Evolutionary conservation across 1,140 invertebrate species (phyloP).

Genomic region (Hetaerina americana): DNA sequence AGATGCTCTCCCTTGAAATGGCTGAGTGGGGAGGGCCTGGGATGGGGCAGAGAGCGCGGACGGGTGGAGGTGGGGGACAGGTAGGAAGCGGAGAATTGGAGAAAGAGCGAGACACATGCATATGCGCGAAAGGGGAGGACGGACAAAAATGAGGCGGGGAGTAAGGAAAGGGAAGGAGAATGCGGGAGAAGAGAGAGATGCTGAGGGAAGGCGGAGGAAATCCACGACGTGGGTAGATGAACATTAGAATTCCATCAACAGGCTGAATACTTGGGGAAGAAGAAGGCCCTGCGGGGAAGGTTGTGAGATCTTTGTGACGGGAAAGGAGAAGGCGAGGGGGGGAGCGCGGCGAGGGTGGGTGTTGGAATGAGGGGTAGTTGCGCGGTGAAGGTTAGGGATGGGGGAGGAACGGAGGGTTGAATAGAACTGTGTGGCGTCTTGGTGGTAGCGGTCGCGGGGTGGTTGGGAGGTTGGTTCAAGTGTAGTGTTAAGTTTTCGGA

Average conservation of each 20-base stretch:
- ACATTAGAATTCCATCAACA: background rate
- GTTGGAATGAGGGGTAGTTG: too few relatives aligned
- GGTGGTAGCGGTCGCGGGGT: background rate
- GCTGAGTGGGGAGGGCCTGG: too few relatives aligned
- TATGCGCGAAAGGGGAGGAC: background rate
- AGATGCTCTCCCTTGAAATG: too few relatives aligned
- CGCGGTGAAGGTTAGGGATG: too few relatives aligned
- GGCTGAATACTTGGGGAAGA: background rate
- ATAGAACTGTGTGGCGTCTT: background rate
- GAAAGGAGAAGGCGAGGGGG: background rate
- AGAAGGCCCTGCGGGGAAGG: background rate
- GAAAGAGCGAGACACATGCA: background rate
- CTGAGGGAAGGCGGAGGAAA: background rate
- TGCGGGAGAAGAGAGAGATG: background rate
- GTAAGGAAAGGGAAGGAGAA: background rate
- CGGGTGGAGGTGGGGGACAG: too few relatives aligned
- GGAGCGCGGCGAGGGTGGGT: too few relatives aligned
- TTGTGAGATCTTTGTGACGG: background rate
- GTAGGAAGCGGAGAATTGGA: too few relatives aligned
- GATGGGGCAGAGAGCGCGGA: too few relatives aligned
- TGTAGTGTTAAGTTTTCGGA: too few relatives aligned
- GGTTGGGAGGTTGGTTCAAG: background rate
- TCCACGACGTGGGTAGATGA: background rate
- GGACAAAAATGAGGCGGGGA: background rate
- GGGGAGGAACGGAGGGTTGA: background rate